phyloP scores from a whole-genome alignment of 2,888 invertebrate species.

The Drosophila mettleri region DNA sequence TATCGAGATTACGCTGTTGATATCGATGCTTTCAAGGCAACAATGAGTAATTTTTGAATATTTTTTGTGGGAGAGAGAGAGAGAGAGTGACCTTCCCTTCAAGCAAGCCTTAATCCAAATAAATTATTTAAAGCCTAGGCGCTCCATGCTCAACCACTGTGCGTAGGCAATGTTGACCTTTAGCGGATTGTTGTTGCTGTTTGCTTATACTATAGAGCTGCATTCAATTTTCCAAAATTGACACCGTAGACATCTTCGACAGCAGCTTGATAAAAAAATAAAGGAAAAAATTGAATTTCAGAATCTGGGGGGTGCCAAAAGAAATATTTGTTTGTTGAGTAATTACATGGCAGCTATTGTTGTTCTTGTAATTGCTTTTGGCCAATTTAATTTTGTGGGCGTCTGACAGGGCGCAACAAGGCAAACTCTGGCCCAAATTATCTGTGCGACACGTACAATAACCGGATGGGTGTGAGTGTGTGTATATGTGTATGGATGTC shows the following conservation, averaged over 20 bases:
- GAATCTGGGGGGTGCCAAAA: not conserved
- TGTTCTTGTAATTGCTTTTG: slow-evolving; percentile 4
- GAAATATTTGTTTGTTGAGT: slow-evolving; percentile 22
- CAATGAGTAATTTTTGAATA: not conserved
- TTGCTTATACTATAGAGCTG: slow-evolving; percentile 44
- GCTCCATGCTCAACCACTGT: slow-evolving; percentile 16
- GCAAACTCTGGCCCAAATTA: slow-evolving; percentile 48
- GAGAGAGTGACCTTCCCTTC: too few species aligned
- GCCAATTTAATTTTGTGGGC: slow-evolving; percentile 11
- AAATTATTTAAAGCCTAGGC: too few species aligned
- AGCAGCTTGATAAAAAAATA: slow-evolving; percentile 2
- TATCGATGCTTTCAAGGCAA: not conserved
- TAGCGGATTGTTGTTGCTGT: slow-evolving; percentile 9
- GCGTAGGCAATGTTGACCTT: slow-evolving; percentile 3
- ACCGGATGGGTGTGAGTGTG: slow-evolving; percentile 62
- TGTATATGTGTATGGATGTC: slow-evolving; percentile 45
- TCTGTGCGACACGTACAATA: slow-evolving; percentile 52
- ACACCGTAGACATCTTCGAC: slow-evolving; percentile 21
- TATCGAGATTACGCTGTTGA: not conserved
- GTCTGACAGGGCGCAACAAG: slow-evolving; percentile 24
- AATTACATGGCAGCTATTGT: slow-evolving; percentile 31
- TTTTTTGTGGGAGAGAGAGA: too few species aligned
- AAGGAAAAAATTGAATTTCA: not conserved
- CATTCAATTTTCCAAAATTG: slow-evolving; percentile 53
- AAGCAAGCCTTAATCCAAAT: too few species aligned